Evolutionary conservation across 2,888 invertebrate genomes (phyloP), one percentile per base, ranked within the genome.

Genomic region (Euclidia mi): DNA sequence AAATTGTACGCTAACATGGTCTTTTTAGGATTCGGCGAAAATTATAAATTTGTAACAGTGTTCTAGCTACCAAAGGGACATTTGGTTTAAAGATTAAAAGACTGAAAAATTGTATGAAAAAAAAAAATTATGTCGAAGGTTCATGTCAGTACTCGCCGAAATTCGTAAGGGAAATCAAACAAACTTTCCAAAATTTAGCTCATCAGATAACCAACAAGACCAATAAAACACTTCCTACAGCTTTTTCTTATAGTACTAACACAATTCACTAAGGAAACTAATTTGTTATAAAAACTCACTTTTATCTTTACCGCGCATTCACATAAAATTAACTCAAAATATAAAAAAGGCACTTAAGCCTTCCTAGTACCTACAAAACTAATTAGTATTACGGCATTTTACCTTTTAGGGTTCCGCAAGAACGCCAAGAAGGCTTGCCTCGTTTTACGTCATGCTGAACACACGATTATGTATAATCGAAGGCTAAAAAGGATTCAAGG

Each of bases 311-410:
- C 66, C 62, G 70, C 70, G 11, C 48, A 41, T 55, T 51, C 52
- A 42, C 52, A 71, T 66, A 53, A 56, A 69, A 63, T 71, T 63
- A 63, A 41, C 38, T 35, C 31, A 3, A 3, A 28, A 31, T 18
- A 44, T 41, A 56, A 66, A 59, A 51, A 58, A 47, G 42, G 37
- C 43, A 29, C 45, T 50, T 42, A 63, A 51, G 43, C 56, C 50
- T 49, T 57, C 51, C 48, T 67, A 55, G 40, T 65, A 56, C 46
- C 43, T 53, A 14, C 44, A 12, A 41, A 56, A 62, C 46, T 60
- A 71, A 71, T 71, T 73, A 69, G 62, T 62, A 59, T 65, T 72
- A 57, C 42, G 64, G 42, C 60, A 71, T 76, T 65, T 72, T 74
- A 32, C 78, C 79, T 55, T 74, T 65, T 73, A 73, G 65, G 68